Conservation (phyloP, 2,888 invertebrate genomes). For the Pocota personata region DNA sequence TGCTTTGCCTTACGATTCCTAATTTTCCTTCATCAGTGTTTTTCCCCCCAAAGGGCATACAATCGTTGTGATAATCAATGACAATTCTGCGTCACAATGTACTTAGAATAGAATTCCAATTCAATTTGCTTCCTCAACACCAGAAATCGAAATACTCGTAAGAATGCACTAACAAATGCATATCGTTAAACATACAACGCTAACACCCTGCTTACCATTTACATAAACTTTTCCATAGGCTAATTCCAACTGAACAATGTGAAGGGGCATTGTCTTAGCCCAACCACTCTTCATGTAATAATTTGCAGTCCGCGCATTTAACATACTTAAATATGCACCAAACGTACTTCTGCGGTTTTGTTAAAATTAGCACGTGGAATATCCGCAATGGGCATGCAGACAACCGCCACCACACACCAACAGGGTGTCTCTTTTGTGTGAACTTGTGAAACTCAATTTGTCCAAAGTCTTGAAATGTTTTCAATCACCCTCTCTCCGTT, state of each 20-base stretch:
- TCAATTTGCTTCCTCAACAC: neutral
- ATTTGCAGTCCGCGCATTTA: neutral
- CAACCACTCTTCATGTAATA: neutral
- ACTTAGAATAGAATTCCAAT: too few relatives aligned
- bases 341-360: conserved; percentile 23
- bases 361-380: neutral
- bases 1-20: too few relatives aligned
- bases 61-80: too few relatives aligned
- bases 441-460: neutral
- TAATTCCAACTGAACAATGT: neutral
- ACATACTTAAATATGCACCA: conserved; percentile 18
- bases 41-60: too few relatives aligned
- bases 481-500: neutral
- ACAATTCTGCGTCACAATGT: too few relatives aligned
- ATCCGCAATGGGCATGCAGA: conserved; percentile 19
- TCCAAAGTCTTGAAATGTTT: neutral
- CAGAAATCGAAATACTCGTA: neutral
- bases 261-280: neutral
- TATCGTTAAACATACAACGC: neutral
- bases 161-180: neutral
- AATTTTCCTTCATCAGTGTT: too few relatives aligned
- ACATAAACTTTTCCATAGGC: neutral
- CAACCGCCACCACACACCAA: neutral
- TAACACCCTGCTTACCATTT: neutral
- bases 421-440: neutral